phyloP scores from a whole-genome alignment of 1,140 invertebrate species.

The Pachypeltis micranthus region DNA sequence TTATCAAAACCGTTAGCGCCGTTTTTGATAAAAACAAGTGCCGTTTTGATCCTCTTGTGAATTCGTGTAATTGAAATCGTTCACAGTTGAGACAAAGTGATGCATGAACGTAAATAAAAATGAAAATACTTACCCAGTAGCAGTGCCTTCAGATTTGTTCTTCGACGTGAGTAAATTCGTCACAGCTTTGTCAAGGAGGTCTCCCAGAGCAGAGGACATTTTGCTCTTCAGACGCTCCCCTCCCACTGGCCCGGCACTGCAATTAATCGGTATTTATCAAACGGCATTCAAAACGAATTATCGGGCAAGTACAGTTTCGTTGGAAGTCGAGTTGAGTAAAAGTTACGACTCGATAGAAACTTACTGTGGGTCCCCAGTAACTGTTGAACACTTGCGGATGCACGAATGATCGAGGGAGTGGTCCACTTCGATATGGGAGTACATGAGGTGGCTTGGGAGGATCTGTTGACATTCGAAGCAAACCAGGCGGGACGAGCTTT shows the following conservation, averaged over 20 bases:
- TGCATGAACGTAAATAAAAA: background rate
- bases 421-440: constrained; percentile 14
- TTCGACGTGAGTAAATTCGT: constrained; percentile 22
- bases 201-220: constrained; percentile 29
- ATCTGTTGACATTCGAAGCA: constrained; percentile 19
- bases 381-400: constrained; percentile 12
- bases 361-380: constrained; percentile 13
- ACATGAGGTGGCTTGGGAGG: constrained; percentile 15
- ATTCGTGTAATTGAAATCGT: too few species aligned
- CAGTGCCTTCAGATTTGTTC: constrained; percentile 1
- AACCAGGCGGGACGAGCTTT: constrained; percentile 10
- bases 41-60: too few species aligned
- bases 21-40: too few species aligned
- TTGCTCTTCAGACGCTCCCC: constrained; percentile 27
- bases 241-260: constrained; percentile 16
- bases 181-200: constrained; percentile 27
- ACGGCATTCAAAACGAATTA: constrained; percentile 8
- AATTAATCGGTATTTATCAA: too few species aligned
- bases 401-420: background rate
- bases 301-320: background rate
- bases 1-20: too few species aligned
- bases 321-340: background rate
- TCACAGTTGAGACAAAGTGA: too few species aligned
- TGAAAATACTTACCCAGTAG: background rate
- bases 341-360: background rate